Percentiles rank a stretch among this genome's conserved stretches.
These are phyloP conservation scores for Acrocephalus arundinaceus DNA, from an alignment of 2,113 vertebrate species.

Conservation along the genomic window DNA sequence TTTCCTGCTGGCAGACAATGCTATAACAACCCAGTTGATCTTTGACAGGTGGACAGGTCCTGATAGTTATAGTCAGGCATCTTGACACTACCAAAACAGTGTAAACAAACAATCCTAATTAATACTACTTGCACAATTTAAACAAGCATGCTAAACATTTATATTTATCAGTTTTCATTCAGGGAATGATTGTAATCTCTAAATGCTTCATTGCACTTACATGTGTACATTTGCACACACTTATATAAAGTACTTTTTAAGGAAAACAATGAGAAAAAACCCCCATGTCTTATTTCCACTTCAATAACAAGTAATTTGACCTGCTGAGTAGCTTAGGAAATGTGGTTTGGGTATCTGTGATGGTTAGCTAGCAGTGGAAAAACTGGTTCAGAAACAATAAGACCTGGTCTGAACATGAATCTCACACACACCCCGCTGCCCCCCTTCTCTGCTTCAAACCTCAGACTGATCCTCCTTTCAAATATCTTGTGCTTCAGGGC, in stretches of 20 bases:
- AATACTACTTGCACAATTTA: conserved; percentile 73
- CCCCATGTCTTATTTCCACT: conserved; percentile 1
- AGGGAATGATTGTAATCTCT: conserved; percentile 50
- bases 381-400: conserved; percentile 72
- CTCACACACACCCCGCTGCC: neutral
- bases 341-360: conserved; percentile 43
- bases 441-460: conserved; percentile 49
- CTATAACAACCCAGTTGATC: conserved; percentile 79
- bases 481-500: conserved; percentile 71
- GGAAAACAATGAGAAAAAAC: conserved; percentile 21
- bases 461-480: conserved; percentile 72
- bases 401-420: conserved; percentile 69
- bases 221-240: conserved; percentile 2
- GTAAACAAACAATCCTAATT: conserved; percentile 76
- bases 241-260: conserved; percentile 58
- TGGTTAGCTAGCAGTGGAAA: conserved; percentile 62
- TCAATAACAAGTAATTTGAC: conserved; percentile 54
- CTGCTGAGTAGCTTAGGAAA: conserved; percentile 55
- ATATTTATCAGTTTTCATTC: conserved; percentile 57
- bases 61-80: conserved; percentile 79
- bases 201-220: conserved; percentile 48
- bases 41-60: conserved; percentile 84
- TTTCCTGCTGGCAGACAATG: conserved; percentile 77
- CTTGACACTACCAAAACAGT: conserved; percentile 69
- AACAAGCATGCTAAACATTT: conserved; percentile 68